phyloP scores from a whole-genome alignment of 2,797 vertebrate genomes.

The Tadarida brasiliensis region DNA sequence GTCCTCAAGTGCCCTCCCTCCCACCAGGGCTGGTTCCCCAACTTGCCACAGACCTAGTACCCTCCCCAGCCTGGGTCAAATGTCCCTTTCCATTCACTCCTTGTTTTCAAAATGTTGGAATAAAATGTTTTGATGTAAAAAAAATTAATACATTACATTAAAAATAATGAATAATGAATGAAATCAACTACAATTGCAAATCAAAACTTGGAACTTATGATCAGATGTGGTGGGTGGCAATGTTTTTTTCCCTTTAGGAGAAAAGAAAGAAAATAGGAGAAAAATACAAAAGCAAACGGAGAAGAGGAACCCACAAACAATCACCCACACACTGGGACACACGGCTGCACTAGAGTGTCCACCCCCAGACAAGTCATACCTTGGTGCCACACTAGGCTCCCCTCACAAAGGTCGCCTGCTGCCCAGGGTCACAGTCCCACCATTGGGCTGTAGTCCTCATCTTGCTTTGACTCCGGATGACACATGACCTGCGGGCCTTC shows the following conservation, averaged over 20 bases:
- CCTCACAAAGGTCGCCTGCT: not conserved
- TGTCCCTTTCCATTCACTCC: not conserved
- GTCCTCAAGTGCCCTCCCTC: not conserved
- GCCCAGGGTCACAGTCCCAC: too few relatives aligned
- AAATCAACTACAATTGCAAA: not conserved
- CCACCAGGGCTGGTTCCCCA: not conserved
- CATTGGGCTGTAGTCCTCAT: not conserved
- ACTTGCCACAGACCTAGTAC: not conserved
- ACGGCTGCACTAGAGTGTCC: rapidly evolving
- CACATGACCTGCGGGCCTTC: not conserved
- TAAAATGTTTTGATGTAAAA: not conserved
- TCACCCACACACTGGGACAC: rapidly evolving
- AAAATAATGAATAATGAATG: constrained; percentile 38
- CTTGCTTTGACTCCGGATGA: not conserved
- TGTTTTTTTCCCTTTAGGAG: not conserved
- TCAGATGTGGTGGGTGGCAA: not conserved
- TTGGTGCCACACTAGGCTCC: not conserved
- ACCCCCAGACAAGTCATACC: rapidly evolving
- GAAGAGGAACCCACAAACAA: not conserved
- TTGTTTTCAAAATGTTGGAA: not conserved
- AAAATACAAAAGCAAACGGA: not conserved
- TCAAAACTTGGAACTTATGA: not conserved
- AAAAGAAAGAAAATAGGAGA: not conserved
- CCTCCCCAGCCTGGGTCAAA: not conserved
- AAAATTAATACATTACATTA: not conserved